A percentile compares a stretch with the other conserved stretches of the same genome.
phyloP scores from a whole-genome alignment of 2,888 invertebrate genomes.

The Hydroisotoma schaefferi region DNA sequence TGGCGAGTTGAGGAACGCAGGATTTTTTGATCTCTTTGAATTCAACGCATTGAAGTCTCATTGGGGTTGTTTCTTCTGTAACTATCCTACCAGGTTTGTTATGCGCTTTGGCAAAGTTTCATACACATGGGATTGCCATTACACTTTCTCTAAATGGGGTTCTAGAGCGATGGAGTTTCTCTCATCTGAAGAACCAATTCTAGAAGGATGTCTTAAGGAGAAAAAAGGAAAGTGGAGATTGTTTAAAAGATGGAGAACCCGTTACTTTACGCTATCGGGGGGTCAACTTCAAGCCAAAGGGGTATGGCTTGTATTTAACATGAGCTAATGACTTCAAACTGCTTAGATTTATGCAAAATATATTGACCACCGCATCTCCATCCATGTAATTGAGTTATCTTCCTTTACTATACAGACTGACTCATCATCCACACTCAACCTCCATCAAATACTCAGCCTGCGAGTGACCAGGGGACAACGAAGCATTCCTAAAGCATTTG shows the following conservation, averaged over 20 bases:
- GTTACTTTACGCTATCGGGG: conserved; percentile 90
- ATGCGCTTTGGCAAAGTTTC: neutral
- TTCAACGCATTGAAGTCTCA: conserved; percentile 60
- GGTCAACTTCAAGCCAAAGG: conserved; percentile 59
- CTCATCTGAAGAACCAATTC: conserved; percentile 68
- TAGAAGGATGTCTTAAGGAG: conserved; percentile 85
- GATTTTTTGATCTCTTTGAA: conserved; percentile 92
- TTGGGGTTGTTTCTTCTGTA: conserved; percentile 93
- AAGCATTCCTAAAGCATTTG: conserved; percentile 92
- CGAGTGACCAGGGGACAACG: conserved; percentile 85
- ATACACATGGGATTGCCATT: neutral
- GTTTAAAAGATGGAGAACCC: conserved; percentile 85
- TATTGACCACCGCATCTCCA: neutral
- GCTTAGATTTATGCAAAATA: neutral
- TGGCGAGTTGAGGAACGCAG: conserved; percentile 77
- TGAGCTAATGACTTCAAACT: neutral
- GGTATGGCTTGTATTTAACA: conserved; percentile 9
- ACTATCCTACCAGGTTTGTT: conserved; percentile 62
- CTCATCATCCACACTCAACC: conserved; percentile 64
- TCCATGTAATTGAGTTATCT: neutral
- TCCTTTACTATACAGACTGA: conserved; percentile 43
- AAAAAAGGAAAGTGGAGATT: conserved; percentile 89
- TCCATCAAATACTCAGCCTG: conserved; percentile 91
- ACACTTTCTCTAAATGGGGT: neutral
- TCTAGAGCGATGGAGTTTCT: conserved; percentile 82